phyloP scores from a whole-genome alignment of 2,113 vertebrate genomes.

The Nettapus auritus region DNA sequence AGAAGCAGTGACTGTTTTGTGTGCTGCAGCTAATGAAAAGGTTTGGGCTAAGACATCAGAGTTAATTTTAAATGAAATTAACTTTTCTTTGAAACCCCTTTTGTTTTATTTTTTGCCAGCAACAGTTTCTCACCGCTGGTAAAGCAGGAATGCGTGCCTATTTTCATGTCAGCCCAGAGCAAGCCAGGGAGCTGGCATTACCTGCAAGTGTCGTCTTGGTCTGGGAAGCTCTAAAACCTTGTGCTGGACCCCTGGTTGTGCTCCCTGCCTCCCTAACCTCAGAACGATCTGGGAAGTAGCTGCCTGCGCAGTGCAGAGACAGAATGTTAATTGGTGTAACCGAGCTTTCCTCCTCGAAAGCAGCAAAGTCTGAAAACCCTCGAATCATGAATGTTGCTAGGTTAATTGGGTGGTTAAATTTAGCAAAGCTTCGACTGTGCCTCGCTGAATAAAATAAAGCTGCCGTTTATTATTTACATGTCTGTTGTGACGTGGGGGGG shows the following conservation, averaged over 20 bases:
- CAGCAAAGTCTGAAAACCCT: constrained; percentile 31
- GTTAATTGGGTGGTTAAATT: constrained; percentile 62
- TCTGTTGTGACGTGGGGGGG: background rate
- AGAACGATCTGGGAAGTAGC: background rate
- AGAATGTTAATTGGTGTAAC: constrained; percentile 11
- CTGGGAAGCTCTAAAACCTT: background rate
- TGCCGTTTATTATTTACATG: constrained; percentile 42
- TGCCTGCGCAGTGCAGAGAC: background rate
- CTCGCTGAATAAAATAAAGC: background rate
- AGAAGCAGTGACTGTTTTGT: background rate
- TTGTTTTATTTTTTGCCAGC: constrained; percentile 49
- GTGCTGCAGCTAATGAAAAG: constrained; percentile 31
- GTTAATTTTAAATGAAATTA: constrained; percentile 45
- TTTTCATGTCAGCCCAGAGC: constrained; percentile 7
- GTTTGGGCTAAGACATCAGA: background rate
- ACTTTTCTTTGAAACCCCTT: constrained; percentile 40
- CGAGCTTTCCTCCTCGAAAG: background rate
- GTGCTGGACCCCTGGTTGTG: background rate
- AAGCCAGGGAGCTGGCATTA: background rate
- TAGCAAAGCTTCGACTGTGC: background rate
- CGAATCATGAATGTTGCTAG: background rate
- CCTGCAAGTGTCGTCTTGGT: background rate
- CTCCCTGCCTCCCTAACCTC: background rate
- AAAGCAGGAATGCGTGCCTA: background rate
- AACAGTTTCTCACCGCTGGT: background rate